Percentiles rank a stretch among this genome's conserved stretches.
phyloP scores from a whole-genome alignment of 2,888 invertebrate genomes.

The Tetragonisca angustula region DNA sequence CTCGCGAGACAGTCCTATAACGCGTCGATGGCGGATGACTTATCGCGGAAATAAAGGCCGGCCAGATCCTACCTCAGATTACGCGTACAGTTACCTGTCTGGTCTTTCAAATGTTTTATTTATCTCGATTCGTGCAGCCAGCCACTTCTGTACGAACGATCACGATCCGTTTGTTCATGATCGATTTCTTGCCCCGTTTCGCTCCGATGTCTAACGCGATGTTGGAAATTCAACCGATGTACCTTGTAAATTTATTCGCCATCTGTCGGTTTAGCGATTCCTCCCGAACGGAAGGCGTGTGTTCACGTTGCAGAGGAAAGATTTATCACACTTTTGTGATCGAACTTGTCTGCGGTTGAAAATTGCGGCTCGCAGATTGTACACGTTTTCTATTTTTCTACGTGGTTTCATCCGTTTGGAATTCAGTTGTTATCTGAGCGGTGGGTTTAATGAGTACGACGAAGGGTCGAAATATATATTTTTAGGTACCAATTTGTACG shows the following conservation, averaged over 20 bases:
- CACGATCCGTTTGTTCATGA: slow-evolving; percentile 21
- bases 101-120: slow-evolving; percentile 38
- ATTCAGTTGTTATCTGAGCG: too few species aligned
- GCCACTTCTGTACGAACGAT: slow-evolving; percentile 1
- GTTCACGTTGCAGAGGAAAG: background rate
- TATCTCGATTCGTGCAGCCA: slow-evolving; percentile 27
- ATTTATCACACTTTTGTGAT: background rate
- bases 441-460: too few species aligned
- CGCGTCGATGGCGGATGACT: slow-evolving; percentile 64
- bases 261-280: background rate
- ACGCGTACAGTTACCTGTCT: slow-evolving; percentile 41
- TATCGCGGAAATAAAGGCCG: slow-evolving; percentile 63
- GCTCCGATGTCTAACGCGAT: background rate
- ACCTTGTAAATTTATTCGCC: background rate
- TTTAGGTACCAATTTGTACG: too few species aligned
- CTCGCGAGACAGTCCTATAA: slow-evolving; percentile 44
- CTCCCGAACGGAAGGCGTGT: background rate
- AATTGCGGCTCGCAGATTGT: too few species aligned
- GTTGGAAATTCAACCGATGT: background rate
- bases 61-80: slow-evolving; percentile 27
- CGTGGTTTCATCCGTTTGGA: too few species aligned
- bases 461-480: too few species aligned
- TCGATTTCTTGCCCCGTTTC: slow-evolving; percentile 37
- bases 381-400: too few species aligned
- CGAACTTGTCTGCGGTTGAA: too few species aligned